A percentile compares a stretch with the other conserved stretches of the same genome.
Evolutionary conservation across 2,888 invertebrate genomes (phyloP).

Genomic region (Noctuana brunneofusca): DNA sequence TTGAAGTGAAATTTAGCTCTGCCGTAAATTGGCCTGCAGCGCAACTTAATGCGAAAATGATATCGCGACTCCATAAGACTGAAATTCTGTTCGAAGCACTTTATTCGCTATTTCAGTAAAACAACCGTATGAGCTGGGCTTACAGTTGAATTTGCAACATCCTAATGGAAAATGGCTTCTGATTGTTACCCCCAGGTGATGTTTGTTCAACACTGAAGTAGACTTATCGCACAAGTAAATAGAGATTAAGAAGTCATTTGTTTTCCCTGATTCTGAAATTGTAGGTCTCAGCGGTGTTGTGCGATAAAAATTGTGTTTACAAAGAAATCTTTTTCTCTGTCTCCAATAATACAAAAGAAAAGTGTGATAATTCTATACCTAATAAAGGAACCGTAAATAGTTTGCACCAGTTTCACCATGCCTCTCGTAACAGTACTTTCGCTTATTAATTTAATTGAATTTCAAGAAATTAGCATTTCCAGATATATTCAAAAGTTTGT

Average conservation of each 20-base stretch:
- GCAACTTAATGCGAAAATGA: constrained; percentile 50
- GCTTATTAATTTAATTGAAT: too few species aligned
- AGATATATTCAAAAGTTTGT: too few species aligned
- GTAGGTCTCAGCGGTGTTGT: constrained; percentile 23
- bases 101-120: constrained; percentile 30
- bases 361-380: not conserved
- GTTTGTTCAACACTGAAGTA: constrained; percentile 52
- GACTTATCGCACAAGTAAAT: constrained; percentile 52
- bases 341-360: not conserved
- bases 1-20: constrained; percentile 20
- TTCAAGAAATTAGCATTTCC: too few species aligned
- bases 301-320: constrained; percentile 19
- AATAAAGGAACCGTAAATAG: too few species aligned
- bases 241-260: constrained; percentile 49
- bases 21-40: constrained; percentile 54
- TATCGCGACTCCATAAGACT: constrained; percentile 48
- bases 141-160: constrained; percentile 38
- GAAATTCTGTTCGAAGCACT: constrained; percentile 33
- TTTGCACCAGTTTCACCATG: too few species aligned
- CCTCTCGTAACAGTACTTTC: too few species aligned
- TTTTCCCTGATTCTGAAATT: constrained; percentile 39
- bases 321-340: not conserved
- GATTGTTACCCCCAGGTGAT: constrained; percentile 53
- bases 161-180: constrained; percentile 39
- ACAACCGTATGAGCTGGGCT: constrained; percentile 33